These are phyloP conservation scores for Elgaria multicarinata DNA, from an alignment of 2,113 vertebrate genomes.

Conservation along the genomic window DNA sequence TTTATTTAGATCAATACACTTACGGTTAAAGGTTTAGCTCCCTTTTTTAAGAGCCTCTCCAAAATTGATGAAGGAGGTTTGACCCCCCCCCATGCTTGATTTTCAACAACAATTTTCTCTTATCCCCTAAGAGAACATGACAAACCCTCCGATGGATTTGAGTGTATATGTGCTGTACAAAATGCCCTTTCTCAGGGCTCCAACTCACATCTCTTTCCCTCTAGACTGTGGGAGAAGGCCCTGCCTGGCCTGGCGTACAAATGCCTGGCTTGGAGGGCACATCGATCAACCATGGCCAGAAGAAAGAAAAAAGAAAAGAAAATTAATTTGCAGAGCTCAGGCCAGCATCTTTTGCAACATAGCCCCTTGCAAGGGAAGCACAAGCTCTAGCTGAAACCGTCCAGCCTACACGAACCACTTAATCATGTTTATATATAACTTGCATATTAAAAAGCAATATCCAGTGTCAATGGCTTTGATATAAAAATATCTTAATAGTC, in stretches of 20 bases:
- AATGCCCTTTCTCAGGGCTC: not conserved
- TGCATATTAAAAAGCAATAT: constrained; percentile 80
- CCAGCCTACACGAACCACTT: constrained; percentile 62
- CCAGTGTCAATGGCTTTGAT: constrained; percentile 75
- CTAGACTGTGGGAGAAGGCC: not conserved
- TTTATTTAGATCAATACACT: no score
- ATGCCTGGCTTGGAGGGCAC: constrained; percentile 55
- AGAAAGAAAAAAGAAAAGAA: constrained; percentile 37
- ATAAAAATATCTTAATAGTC: constrained; percentile 84
- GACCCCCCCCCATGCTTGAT: no score
- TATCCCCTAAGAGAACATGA: not conserved
- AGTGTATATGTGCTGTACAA: not conserved
- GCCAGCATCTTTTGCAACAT: constrained; percentile 28
- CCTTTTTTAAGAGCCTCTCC: no score
- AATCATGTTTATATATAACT: constrained; percentile 78
- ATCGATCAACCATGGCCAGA: constrained; percentile 51
- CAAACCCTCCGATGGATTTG: not conserved
- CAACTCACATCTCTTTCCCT: not conserved
- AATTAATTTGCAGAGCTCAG: constrained; percentile 41
- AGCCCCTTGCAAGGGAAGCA: constrained; percentile 50
- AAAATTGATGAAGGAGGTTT: no score
- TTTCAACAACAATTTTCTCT: not conserved
- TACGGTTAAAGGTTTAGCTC: no score
- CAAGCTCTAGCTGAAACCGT: constrained; percentile 53
- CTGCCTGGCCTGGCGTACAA: constrained; percentile 1